Percentiles rank a stretch among this genome's conserved stretches.
Evolutionary conservation across 1,140 invertebrate species (phyloP).

Genomic region (Tetraneura akinire): DNA sequence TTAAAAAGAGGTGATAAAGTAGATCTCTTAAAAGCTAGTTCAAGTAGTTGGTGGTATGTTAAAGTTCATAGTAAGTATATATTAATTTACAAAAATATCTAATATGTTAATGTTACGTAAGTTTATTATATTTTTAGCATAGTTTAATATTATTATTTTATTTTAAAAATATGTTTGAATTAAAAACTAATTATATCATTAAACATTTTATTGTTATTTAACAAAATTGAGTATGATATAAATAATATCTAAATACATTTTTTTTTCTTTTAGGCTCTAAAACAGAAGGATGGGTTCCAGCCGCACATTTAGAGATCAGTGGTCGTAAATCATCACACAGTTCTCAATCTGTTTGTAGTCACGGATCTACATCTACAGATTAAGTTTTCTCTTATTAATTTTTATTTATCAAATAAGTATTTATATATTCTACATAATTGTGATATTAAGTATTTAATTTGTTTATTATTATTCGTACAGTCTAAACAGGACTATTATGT

Average conservation of each 20-base stretch:
- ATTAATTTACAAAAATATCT: background rate
- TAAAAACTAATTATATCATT: too few relatives aligned
- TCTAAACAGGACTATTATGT: background rate
- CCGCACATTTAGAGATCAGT: conserved; percentile 83
- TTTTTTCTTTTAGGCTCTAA: conserved; percentile 62
- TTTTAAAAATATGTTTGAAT: too few relatives aligned
- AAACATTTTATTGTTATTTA: too few relatives aligned
- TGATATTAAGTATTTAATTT: conserved; percentile 51
- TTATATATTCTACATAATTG: conserved; percentile 33
- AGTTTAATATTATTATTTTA: too few relatives aligned
- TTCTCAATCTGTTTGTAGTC: conserved; percentile 62
- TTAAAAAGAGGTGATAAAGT: conserved; percentile 85
- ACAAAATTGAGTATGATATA: too few relatives aligned
- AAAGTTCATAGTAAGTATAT: conserved; percentile 71
- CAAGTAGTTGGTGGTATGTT: conserved; percentile 96
- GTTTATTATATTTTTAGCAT: too few relatives aligned
- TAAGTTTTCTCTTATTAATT: background rate
- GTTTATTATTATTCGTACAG: conserved; percentile 25
- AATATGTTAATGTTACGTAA: background rate
- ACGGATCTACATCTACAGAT: conserved; percentile 56
- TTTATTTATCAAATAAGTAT: conserved; percentile 28
- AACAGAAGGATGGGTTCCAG: conserved; percentile 89
- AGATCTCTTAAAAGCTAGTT: conserved; percentile 86
- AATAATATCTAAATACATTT: conserved; percentile 10
- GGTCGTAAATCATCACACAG: conserved; percentile 73